phyloP scores from a whole-genome alignment of 2,113 vertebrate species.

The Crotalus helleri region DNA sequence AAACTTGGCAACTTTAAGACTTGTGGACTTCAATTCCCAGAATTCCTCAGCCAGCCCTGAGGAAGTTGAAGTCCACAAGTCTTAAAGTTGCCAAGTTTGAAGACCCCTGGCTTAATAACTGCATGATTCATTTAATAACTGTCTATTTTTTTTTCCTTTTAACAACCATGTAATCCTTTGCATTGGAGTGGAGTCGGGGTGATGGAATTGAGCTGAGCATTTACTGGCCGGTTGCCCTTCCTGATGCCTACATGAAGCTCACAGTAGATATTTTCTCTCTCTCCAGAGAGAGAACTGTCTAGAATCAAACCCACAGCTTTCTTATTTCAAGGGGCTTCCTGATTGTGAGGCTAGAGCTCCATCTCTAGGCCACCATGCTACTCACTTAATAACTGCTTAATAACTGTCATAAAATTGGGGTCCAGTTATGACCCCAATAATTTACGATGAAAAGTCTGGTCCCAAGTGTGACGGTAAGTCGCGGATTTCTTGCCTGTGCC shows the following conservation, averaged over 20 bases:
- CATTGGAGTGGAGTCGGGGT: too few relatives aligned
- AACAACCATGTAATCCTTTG: too few relatives aligned
- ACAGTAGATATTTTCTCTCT: too few relatives aligned
- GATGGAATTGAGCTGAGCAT: too few relatives aligned
- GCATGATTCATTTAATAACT: background rate
- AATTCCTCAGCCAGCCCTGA: too few relatives aligned
- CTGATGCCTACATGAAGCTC: too few relatives aligned
- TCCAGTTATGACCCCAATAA: background rate
- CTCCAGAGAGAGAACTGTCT: background rate
- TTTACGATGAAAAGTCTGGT: background rate
- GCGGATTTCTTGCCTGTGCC: background rate
- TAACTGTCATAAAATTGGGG: background rate
- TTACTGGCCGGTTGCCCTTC: too few relatives aligned
- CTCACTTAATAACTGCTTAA: background rate
- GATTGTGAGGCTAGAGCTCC: background rate
- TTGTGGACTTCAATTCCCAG: too few relatives aligned
- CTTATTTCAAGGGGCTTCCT: too few relatives aligned
- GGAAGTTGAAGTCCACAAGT: too few relatives aligned
- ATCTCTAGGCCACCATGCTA: background rate
- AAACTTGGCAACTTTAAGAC: too few relatives aligned
- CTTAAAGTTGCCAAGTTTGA: too few relatives aligned
- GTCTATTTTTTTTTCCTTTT: background rate
- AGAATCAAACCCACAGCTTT: background rate
- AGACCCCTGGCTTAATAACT: background rate
- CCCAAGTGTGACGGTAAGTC: background rate